These are phyloP conservation scores for Neofelis nebulosa DNA, from an alignment of 2,113 vertebrate species.

Conservation along the genomic window DNA sequence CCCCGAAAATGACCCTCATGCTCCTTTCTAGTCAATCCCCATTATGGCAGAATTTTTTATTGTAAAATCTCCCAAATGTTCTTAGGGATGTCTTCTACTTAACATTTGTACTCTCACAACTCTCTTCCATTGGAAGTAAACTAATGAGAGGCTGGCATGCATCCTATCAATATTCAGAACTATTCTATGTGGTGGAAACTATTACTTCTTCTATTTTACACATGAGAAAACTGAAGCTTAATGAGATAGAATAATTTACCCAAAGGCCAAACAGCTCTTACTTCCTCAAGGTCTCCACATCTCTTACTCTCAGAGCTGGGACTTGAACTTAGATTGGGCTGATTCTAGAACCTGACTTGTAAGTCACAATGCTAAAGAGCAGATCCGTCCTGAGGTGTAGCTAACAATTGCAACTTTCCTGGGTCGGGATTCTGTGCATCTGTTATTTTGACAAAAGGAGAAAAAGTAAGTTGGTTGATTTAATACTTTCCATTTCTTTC, in stretches of 20 bases:
- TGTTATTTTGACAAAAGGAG: not conserved
- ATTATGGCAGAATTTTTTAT: not conserved
- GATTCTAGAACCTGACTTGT: not conserved
- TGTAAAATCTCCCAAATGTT: not conserved
- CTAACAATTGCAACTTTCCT: not conserved
- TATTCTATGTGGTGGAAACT: not conserved
- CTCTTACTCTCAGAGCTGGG: not conserved
- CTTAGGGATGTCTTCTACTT: not conserved
- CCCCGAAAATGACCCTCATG: not conserved
- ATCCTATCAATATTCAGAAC: not conserved
- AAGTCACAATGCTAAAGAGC: not conserved
- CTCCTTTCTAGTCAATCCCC: not conserved
- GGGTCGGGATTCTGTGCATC: not conserved
- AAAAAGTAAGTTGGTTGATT: not conserved
- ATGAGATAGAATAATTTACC: not conserved
- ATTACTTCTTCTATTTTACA: not conserved
- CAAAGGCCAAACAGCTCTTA: not conserved
- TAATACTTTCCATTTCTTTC: not conserved
- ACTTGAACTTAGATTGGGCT: not conserved
- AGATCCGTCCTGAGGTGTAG: not conserved
- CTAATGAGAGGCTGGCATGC: not conserved
- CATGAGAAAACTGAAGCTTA: not conserved
- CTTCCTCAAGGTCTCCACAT: not conserved
- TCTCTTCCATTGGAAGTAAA: not conserved
- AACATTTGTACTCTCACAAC: not conserved